Conservation (phyloP, 1,140 invertebrate species). For the Diorhabda sublineata region DNA sequence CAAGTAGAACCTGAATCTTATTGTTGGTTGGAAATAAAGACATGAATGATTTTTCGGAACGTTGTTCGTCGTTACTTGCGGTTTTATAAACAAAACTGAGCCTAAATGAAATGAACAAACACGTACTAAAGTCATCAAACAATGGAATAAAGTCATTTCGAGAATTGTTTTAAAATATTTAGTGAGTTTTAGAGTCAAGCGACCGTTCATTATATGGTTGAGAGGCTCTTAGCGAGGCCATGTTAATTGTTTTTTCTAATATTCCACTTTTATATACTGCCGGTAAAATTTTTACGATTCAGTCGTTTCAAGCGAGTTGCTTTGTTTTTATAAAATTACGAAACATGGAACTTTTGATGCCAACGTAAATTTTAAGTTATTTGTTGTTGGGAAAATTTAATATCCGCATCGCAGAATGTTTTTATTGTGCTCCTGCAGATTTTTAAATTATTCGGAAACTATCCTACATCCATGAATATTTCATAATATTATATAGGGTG, state of each 20-base stretch:
- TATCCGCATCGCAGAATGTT: too few species aligned
- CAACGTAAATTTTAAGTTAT: background rate
- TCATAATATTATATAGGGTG: too few species aligned
- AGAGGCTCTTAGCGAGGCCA: constrained; percentile 10
- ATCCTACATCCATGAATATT: too few species aligned
- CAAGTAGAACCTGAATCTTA: too few species aligned
- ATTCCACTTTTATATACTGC: constrained; percentile 5
- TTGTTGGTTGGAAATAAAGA: too few species aligned
- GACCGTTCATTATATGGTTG: constrained; percentile 13
- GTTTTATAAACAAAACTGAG: too few species aligned
- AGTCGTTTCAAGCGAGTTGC: constrained; percentile 1
- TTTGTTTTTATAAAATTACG: background rate
- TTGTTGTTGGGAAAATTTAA: background rate
- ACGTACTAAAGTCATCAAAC: background rate
- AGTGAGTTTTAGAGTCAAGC: constrained; percentile 8
- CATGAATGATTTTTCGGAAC: too few species aligned
- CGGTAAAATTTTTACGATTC: constrained; percentile 6
- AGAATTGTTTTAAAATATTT: constrained; percentile 10
- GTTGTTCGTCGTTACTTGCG: too few species aligned
- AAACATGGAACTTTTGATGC: background rate
- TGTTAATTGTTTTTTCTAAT: constrained; percentile 17
- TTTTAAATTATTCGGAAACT: too few species aligned
- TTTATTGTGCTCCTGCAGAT: too few species aligned
- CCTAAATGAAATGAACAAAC: constrained; percentile 1
- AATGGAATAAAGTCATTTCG: constrained; percentile 17